These are phyloP conservation scores for Promerops cafer DNA, from an alignment of 2,113 vertebrate genomes.

Conservation along the genomic window DNA sequence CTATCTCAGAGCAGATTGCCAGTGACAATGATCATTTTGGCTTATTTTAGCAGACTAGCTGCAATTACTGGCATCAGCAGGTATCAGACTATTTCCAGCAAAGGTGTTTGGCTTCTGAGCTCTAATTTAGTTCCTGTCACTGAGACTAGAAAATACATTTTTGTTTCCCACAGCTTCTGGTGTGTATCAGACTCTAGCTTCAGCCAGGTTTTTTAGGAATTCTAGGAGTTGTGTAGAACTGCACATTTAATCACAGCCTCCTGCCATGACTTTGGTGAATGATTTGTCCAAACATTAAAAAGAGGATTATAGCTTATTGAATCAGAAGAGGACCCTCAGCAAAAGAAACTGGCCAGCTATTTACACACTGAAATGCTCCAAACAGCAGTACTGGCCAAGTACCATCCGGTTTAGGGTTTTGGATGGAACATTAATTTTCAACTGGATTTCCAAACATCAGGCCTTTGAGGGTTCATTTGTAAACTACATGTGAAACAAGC, in stretches of 20 bases:
- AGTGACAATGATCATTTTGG: neutral
- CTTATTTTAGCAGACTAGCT: neutral
- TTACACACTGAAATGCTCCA: neutral
- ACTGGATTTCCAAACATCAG: neutral
- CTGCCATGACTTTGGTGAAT: neutral
- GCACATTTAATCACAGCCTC: neutral
- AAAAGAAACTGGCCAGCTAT: neutral
- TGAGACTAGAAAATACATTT: neutral
- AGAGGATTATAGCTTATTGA: neutral
- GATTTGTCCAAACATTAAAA: neutral
- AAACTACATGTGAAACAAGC: neutral
- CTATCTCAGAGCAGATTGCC: neutral
- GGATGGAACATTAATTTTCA: neutral
- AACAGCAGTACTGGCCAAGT: neutral
- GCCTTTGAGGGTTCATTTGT: neutral
- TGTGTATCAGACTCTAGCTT: neutral
- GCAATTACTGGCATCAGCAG: neutral
- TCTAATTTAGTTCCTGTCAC: neutral
- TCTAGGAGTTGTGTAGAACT: neutral
- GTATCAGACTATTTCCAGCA: neutral
- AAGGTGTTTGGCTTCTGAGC: neutral
- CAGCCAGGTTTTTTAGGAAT: neutral
- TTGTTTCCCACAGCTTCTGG: neutral
- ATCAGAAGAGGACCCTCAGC: neutral
- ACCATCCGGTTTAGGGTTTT: conserved; percentile 20